Percentiles rank a stretch among this genome's conserved stretches.
Conservation (phyloP, 1,140 invertebrate species). For the Caenorhabditis briggsae region DNA sequence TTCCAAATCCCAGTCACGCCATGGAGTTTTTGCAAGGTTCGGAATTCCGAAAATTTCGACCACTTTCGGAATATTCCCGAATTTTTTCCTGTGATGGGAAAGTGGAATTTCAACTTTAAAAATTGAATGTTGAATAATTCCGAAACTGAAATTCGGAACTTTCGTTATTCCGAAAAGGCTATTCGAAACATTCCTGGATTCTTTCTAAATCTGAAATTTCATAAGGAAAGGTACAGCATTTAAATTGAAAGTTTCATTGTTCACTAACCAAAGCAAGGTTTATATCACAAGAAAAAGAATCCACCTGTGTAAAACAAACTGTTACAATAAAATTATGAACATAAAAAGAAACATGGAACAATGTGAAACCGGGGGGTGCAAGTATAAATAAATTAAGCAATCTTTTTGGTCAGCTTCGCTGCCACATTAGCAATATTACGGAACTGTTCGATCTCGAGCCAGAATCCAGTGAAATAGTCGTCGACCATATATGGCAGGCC, state of each 20-base stretch:
- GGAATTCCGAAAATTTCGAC: too few species aligned
- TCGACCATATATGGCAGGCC: conserved; percentile 77
- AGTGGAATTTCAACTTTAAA: too few species aligned
- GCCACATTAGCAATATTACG: conserved; percentile 72
- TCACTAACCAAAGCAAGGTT: conserved; percentile 25
- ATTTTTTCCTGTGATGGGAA: too few species aligned
- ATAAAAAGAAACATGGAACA: conserved; percentile 10
- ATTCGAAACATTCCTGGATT: too few species aligned
- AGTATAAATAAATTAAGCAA: conserved; percentile 55
- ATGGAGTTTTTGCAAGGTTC: too few species aligned
- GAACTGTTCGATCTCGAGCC: conserved; percentile 72
- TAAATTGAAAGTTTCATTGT: not conserved
- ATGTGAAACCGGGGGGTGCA: not conserved
- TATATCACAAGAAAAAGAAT: conserved; percentile 6
- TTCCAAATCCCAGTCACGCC: too few species aligned
- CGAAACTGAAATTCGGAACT: too few species aligned
- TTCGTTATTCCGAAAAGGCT: too few species aligned
- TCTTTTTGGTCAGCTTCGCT: conserved; percentile 66
- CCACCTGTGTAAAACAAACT: not conserved
- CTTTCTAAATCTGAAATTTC: too few species aligned
- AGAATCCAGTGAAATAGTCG: conserved; percentile 76
- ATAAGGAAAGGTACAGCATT: not conserved
- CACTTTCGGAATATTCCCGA: too few species aligned
- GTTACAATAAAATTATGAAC: not conserved
- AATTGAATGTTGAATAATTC: too few species aligned